A percentile compares a stretch with the other conserved stretches of the same genome.
Conservation (phyloP, 2,888 invertebrate genomes). For the Tinea pellionella region DNA sequence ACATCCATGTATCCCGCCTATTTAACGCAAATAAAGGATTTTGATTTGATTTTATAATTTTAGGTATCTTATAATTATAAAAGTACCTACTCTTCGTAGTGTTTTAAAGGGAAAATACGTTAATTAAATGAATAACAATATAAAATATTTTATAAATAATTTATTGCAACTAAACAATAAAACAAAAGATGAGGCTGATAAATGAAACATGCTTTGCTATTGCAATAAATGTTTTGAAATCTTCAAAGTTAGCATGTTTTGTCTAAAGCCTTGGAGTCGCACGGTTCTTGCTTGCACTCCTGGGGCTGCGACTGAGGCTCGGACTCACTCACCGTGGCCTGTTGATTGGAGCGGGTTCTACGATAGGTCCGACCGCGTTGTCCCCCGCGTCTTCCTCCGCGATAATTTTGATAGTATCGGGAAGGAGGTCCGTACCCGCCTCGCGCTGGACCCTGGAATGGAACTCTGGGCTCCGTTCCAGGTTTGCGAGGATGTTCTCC, state of each 20-base stretch:
- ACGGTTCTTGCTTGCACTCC: neutral
- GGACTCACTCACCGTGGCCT: neutral
- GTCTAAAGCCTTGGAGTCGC: neutral
- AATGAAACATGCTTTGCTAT: neutral
- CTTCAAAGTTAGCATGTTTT: neutral
- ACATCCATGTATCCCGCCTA: too few species aligned
- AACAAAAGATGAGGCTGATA: conserved; percentile 1
- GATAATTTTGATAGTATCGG: neutral
- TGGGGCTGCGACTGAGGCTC: neutral
- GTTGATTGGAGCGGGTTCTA: neutral
- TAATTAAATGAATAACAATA: neutral
- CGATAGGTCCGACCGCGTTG: neutral
- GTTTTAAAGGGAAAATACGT: too few species aligned
- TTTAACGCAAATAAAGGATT: too few species aligned
- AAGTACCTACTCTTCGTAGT: too few species aligned
- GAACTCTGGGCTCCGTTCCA: neutral
- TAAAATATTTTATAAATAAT: neutral
- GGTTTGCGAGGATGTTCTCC: neutral
- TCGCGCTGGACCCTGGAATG: neutral
- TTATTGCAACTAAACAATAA: neutral
- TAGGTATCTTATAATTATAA: too few species aligned
- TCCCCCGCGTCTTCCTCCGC: neutral
- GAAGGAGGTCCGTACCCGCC: neutral
- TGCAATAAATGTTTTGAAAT: neutral
- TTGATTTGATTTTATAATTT: too few species aligned